phyloP scores from a whole-genome alignment of 2,797 vertebrate genomes.

The Sebastes itinus region DNA sequence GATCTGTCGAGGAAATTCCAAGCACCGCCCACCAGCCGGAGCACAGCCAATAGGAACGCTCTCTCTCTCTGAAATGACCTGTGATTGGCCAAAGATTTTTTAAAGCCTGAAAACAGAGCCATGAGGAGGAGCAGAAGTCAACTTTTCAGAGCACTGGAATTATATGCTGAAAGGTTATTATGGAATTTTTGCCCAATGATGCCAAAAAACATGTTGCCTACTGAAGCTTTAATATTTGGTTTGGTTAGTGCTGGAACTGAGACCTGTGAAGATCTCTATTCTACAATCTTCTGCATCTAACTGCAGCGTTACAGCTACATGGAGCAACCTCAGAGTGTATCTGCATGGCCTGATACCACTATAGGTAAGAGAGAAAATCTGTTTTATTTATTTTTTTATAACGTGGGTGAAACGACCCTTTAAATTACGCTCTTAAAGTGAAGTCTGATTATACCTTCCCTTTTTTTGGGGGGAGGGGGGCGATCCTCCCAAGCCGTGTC shows the following conservation, averaged over 20 bases:
- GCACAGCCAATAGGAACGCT: too few species aligned
- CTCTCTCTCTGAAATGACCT: too few species aligned
- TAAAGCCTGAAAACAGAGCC: too few species aligned
- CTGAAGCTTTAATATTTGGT: too few species aligned
- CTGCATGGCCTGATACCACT: neutral
- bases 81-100: too few species aligned
- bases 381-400: neutral
- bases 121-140: too few species aligned
- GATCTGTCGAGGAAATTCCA: too few species aligned
- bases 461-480: neutral
- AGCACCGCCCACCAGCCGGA: too few species aligned
- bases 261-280: neutral
- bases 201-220: too few species aligned
- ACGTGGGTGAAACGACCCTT: slow-evolving; percentile 47
- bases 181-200: too few species aligned
- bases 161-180: too few species aligned
- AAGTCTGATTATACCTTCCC: slow-evolving; percentile 26
- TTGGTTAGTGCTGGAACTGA: neutral
- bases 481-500: slow-evolving; percentile 54
- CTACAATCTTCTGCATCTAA: neutral
- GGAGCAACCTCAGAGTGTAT: neutral
- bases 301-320: neutral
- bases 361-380: slow-evolving; percentile 1
- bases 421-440: slow-evolving; percentile 35
- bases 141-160: too few species aligned